These are phyloP conservation scores for Hedychridium roseum DNA, from an alignment of 2,888 invertebrate species.

Conservation along the genomic window DNA sequence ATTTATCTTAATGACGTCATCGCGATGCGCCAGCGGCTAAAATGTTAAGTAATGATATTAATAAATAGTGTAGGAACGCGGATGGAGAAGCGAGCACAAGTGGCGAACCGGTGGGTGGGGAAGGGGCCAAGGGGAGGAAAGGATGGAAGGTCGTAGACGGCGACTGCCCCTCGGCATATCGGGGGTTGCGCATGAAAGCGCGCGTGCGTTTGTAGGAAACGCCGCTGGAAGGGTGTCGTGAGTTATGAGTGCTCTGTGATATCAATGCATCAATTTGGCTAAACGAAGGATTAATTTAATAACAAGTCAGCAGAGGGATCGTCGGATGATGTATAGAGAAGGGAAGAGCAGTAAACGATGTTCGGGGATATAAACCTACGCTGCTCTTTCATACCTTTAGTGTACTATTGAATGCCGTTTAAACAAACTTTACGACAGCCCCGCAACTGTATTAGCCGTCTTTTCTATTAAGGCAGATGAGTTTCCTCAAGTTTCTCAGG, in stretches of 20 bases:
- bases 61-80: slow-evolving; percentile 43
- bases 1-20: slow-evolving; percentile 37
- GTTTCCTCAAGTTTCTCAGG: too few species aligned
- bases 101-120: slow-evolving; percentile 27
- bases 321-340: slow-evolving; percentile 54
- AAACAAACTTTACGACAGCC: not conserved
- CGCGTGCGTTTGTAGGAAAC: not conserved
- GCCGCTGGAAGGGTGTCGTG: slow-evolving; percentile 46
- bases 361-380: slow-evolving; percentile 2
- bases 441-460: too few species aligned
- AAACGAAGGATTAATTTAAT: slow-evolving; percentile 65
- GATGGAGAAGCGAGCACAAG: slow-evolving; percentile 32
- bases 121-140: not conserved
- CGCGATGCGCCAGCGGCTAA: slow-evolving; percentile 33
- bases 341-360: slow-evolving; percentile 43
- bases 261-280: slow-evolving; percentile 65
- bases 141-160: not conserved
- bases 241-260: slow-evolving; percentile 64
- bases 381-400: not conserved
- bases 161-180: slow-evolving; percentile 14
- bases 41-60: slow-evolving; percentile 49
- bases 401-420: not conserved
- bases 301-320: slow-evolving; percentile 61
- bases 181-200: slow-evolving; percentile 27
- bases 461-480: too few species aligned